A percentile compares a stretch with the other conserved stretches of the same genome.
Evolutionary conservation across 1,140 invertebrate genomes (phyloP).

Genomic region (Drosophila sechellia): DNA sequence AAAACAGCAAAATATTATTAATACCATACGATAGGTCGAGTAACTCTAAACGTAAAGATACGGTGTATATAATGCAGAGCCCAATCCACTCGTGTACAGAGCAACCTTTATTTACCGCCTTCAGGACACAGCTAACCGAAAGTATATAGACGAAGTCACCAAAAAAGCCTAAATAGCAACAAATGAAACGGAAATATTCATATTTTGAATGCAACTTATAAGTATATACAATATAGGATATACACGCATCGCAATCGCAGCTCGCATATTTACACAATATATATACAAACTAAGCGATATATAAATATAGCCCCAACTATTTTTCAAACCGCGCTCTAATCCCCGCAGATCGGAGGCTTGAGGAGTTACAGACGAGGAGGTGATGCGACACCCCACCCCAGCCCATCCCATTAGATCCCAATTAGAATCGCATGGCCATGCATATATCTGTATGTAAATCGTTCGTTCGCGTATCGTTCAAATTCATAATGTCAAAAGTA

Average conservation of each 20-base stretch:
- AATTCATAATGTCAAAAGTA: constrained; percentile 42
- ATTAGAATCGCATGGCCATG: constrained; percentile 22
- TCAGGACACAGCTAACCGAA: constrained; percentile 42
- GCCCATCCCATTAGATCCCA: neutral
- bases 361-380: constrained; percentile 1
- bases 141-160: constrained; percentile 72
- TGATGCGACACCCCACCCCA: constrained; percentile 2
- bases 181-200: constrained; percentile 61
- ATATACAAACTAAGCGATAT: constrained; percentile 35
- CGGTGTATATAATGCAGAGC: constrained; percentile 39
- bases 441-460: constrained; percentile 46
- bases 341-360: constrained; percentile 29
- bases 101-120: constrained; percentile 75
- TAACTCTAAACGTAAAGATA: constrained; percentile 8
- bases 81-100: constrained; percentile 43
- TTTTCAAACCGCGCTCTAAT: constrained; percentile 31
- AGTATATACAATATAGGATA: constrained; percentile 56
- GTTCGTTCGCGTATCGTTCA: constrained; percentile 31
- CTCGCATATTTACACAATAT: constrained; percentile 71
- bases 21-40: constrained; percentile 4
- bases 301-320: constrained; percentile 42
- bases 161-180: constrained; percentile 73
- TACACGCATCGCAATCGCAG: constrained; percentile 59
- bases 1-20: constrained; percentile 14
- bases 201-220: constrained; percentile 73